phyloP scores from a whole-genome alignment of 2,113 vertebrate genomes.

The Pseudorectes ferrugineus region DNA sequence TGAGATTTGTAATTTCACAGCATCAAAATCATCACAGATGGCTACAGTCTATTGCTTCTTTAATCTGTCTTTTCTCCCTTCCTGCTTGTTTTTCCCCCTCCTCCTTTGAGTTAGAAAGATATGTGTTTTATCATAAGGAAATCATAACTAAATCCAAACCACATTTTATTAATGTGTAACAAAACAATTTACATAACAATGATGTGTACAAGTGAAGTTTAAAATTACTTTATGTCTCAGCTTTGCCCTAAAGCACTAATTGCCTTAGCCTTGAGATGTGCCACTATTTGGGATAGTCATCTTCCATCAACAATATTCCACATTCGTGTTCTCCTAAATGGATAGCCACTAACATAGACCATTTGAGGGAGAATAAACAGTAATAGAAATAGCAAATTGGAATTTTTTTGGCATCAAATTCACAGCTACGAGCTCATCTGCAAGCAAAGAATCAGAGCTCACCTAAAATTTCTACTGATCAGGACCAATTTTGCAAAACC shows the following conservation, averaged over 20 bases:
- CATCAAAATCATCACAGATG: constrained; percentile 51
- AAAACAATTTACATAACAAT: constrained; percentile 36
- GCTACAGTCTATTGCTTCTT: constrained; percentile 58
- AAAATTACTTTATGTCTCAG: neutral
- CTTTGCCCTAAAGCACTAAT: constrained; percentile 20
- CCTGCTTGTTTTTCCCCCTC: neutral
- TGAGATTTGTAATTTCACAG: constrained; percentile 55
- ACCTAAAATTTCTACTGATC: neutral
- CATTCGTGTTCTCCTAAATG: neutral
- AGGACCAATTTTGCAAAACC: neutral
- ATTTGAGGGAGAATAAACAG: neutral
- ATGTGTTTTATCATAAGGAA: constrained; percentile 1
- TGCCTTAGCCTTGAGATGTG: neutral
- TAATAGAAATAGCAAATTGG: neutral
- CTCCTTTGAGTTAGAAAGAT: neutral
- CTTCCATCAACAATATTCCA: neutral
- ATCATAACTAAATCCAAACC: constrained; percentile 5
- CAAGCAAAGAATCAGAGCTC: neutral
- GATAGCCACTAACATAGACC: neutral
- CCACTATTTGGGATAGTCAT: neutral
- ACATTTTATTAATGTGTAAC: constrained; percentile 6
- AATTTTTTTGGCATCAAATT: neutral
- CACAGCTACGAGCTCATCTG: neutral
- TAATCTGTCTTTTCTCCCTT: constrained; percentile 32
- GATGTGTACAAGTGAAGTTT: neutral